Base-by-base conservation (phyloP, 2,888 invertebrate species). In the Lycocerus yunnanus region DNA sequence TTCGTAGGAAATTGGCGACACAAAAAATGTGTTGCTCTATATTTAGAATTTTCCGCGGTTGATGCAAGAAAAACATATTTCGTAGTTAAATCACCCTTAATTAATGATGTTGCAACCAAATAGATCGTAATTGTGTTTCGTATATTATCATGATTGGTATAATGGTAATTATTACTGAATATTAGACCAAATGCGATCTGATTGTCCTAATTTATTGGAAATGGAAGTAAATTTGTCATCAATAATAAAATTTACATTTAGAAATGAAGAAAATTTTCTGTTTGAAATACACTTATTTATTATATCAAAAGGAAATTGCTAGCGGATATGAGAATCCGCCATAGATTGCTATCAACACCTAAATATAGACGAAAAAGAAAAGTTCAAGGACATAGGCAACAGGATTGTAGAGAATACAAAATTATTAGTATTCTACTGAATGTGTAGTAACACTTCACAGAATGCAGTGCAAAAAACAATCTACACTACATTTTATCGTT, bases 351-450 rank as follows among this genome's bases (percentile, higher is more conserved):
- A 63, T 63, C 61, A 20, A 63, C 61, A 20, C 61, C 61, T 63
- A 63, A 63, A 63, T 63, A 63, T 63, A 63, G 61, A 18, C 61
- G 61, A 63, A 63, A 63, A 63, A 63, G 16, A 63, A 63, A 63
- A 63, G 61, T 63, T 63, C 61, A 63, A 63, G 61, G 61, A n/a
- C 20, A 63, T 18, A 18, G 61, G 61, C 61, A 63, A 63, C 61
- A 63, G 61, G 61, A 20, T 18, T 43, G n/a, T 8, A n/a, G n/a
- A 43, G 43, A 43, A n/a, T n/a, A n/a, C n/a, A n/a, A 43, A 43
- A 43, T 43, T 43, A n/a, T 43, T 43, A 43, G 8, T 43, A 43
- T 43, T 43, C 6, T 1, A 43, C 43, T 6, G 43, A 43, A n/a
- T n/a, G n/a, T n/a, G n/a, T 43, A 43, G n/a, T 8, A n/a, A 43